Base-by-base conservation (phyloP, 2,888 invertebrate genomes). In the Cataglyphis livida region DNA sequence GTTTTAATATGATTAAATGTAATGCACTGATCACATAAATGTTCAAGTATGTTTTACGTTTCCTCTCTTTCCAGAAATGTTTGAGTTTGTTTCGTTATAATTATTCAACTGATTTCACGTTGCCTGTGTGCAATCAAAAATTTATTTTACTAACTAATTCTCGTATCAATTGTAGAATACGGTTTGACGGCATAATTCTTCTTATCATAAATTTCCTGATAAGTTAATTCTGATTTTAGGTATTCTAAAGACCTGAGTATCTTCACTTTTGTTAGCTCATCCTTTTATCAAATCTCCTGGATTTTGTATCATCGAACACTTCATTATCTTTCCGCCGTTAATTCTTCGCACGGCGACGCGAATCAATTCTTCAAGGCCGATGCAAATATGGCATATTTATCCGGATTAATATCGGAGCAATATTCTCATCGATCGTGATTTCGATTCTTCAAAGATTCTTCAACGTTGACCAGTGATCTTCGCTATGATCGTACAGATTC, bases 401-500 rank as follows among this genome's bases (percentile, higher is more conserved):
- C 59, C 51, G 54, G 79, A 74, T 66, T 68, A 79, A 73, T 87
- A 87, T 74, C 85, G 75, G 38, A 65, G 25, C 12, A 32, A 15
- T 28, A 41, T 48, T 64, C 48, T 35, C 61, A 12, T 51, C 18
- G 38, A 62, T 70, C 54, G 32, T 62, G 35, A 54, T 68, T 41
- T 64, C 25, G 21, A 38, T 74, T 48, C 62, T 25, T 62, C 51
- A 41, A 41, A 21, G 21, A 57, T 66, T 28, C 38, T 18, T 21
- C 51, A 38, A 44, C n/a, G 59, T 57, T 28, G 12, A 12, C 38
- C 28, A 32, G 6, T 12, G 48, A 59, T 48, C 41, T 48, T 51
- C 35, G 10, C 28, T 18, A 64, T 65, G 64, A 51, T 76, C 59
- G 44, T 32, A 5, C 32, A 25, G 71, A 21, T 21, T 81, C 76